These are phyloP conservation scores for Chrosomus eos DNA, from an alignment of 2,797 vertebrate genomes.

Conservation along the genomic window DNA sequence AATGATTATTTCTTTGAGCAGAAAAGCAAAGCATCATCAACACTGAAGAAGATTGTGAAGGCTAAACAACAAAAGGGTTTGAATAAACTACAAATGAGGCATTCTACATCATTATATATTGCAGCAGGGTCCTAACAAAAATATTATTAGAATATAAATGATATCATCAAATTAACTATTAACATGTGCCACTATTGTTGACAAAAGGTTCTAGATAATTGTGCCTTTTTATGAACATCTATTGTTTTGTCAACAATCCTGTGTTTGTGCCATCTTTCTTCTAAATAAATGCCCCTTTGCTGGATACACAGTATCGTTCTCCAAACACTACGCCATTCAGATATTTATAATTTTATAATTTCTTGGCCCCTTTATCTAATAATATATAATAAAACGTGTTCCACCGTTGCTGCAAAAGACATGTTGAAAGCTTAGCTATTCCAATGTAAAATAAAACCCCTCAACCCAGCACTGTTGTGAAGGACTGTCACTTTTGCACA, in stretches of 20 bases:
- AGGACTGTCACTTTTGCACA: not conserved
- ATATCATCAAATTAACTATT: not conserved
- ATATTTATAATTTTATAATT: not conserved
- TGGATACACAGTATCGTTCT: not conserved
- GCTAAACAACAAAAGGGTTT: not conserved
- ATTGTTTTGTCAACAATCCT: not conserved
- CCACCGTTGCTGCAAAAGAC: no score
- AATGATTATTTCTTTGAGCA: not conserved
- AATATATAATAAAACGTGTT: not conserved
- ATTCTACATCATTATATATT: not conserved
- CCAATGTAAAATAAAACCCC: not conserved
- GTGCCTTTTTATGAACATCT: not conserved
- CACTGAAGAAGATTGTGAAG: not conserved
- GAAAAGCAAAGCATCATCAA: not conserved
- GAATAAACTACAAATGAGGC: not conserved
- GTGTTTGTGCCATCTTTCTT: not conserved
- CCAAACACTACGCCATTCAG: not conserved
- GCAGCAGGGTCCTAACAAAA: not conserved
- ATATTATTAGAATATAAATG: not conserved
- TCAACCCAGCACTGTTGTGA: slow-evolving; percentile 6
- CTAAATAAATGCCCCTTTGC: not conserved
- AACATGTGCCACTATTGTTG: not conserved
- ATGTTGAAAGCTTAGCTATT: not conserved
- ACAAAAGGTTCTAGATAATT: not conserved
- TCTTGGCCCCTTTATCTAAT: not conserved